Base-by-base conservation (phyloP, 2,888 invertebrate genomes). In the Masnerella sp. region DNA sequence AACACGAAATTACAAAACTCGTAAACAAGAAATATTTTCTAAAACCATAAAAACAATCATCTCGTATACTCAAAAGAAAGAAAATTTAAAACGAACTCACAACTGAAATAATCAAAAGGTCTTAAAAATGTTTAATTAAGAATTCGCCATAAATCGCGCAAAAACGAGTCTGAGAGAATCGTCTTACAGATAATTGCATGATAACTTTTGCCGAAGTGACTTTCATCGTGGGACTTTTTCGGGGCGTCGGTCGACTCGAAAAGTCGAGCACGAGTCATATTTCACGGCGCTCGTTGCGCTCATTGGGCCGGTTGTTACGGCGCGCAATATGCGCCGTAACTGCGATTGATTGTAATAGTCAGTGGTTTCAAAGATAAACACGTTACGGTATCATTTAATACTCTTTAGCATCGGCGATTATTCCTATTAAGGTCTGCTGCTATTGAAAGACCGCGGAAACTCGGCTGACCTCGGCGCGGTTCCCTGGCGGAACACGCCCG, bases 301-400 rank as follows among this genome's bases (percentile, higher is more conserved):
- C 45, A 49, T 67, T 42, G 47, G 54, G 14, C 32, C 47, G 49
- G 42, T 49, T 69, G 32, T 49, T 56, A 54, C 38, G 56, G 40
- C 34, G 69, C 47, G 68, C 43, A 43, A 52, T 36, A 36, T 45
- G 36, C 54, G 52, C 38, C 42, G 45, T 45, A 52, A 59, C 45
- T 56, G 67, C 73, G 54, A 73, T 67, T 73, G 54, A 73, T 67
- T 67, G 54, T 51, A 61, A 73, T 73, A 56, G 67, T 73, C 62
- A 25, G 56, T 28, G 73, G 56, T 62, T 62, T 32, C 52, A 43
- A 17, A 61, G 73, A 73, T 73, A 67, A 73, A 67, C 67, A 56
- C 62, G 59, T 51, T 62, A 59, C 59, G 56, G 47, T 73, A 73
- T 67, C 67, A 65, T 67, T 73, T 73, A 73, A 61, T 62, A 62